These are phyloP conservation scores for Schlechtendalia chinensis DNA, from an alignment of 1,140 invertebrate genomes.

Conservation along the genomic window DNA sequence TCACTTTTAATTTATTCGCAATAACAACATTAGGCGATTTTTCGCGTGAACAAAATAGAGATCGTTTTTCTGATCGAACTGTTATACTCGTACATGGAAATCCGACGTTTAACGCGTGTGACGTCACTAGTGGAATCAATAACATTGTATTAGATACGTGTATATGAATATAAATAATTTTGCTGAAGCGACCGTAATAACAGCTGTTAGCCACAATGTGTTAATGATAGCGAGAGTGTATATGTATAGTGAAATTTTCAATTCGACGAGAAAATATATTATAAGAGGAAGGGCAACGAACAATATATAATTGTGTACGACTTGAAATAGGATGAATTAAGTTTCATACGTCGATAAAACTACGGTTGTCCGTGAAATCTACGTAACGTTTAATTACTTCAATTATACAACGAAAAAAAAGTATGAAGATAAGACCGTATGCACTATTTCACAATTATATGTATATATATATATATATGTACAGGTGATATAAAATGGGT, in stretches of 20 bases:
- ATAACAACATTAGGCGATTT: constrained; percentile 1
- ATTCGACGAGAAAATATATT: neutral
- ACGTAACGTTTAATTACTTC: neutral
- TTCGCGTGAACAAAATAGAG: constrained; percentile 8
- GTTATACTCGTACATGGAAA: constrained; percentile 8
- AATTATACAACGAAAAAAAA: neutral
- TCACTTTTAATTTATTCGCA: too few relatives aligned
- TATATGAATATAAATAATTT: too few relatives aligned
- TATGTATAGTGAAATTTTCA: neutral
- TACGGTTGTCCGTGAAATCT: too few relatives aligned
- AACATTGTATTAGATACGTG: neutral
- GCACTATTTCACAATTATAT: neutral
- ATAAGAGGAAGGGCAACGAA: constrained; percentile 10
- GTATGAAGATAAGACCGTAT: neutral
- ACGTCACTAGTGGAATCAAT: constrained; percentile 16
- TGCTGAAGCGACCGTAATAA: neutral
- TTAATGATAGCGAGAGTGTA: constrained; percentile 7
- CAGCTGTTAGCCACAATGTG: constrained; percentile 4
- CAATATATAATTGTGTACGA: neutral
- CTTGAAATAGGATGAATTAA: too few relatives aligned
- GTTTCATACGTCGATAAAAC: too few relatives aligned
- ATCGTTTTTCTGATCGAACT: constrained; percentile 9
- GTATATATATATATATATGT: neutral
- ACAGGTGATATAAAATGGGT: neutral
- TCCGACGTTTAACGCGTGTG: neutral